phyloP scores from a whole-genome alignment of 2,888 invertebrate genomes.

The Aporophyla nigra region DNA sequence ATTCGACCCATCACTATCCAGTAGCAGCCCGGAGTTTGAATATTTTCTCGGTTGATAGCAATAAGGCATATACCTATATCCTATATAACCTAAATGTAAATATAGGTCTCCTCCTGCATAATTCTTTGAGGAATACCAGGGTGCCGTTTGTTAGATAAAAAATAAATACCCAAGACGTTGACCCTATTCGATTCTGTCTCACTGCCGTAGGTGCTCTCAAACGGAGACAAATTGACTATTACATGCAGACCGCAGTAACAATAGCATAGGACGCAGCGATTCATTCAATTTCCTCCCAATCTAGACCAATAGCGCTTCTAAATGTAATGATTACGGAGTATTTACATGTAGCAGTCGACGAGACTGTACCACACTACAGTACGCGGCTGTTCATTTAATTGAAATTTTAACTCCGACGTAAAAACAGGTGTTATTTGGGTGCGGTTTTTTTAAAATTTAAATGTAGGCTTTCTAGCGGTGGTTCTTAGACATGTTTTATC shows the following conservation, averaged over 20 bases:
- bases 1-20: no score
- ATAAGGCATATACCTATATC: no score
- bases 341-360: not conserved
- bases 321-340: slow-evolving; percentile 16
- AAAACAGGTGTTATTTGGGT: no score
- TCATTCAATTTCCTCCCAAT: slow-evolving; percentile 39
- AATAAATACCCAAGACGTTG: not conserved
- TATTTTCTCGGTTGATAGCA: no score
- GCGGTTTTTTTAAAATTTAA: no score
- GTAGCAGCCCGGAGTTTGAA: no score
- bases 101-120: not conserved
- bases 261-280: slow-evolving; percentile 8
- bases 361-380: not conserved
- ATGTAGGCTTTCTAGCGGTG: no score
- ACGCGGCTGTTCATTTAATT: no score
- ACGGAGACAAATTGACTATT: not conserved
- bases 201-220: not conserved
- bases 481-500: no score
- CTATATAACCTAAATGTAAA: no score
- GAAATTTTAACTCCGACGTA: no score
- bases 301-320: not conserved
- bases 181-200: not conserved
- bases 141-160: not conserved
- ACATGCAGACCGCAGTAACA: slow-evolving; percentile 2
- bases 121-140: not conserved